Evolutionary conservation across 2,797 vertebrate genomes (phyloP).

Genomic region (Ctenopoma kingsleyae): DNA sequence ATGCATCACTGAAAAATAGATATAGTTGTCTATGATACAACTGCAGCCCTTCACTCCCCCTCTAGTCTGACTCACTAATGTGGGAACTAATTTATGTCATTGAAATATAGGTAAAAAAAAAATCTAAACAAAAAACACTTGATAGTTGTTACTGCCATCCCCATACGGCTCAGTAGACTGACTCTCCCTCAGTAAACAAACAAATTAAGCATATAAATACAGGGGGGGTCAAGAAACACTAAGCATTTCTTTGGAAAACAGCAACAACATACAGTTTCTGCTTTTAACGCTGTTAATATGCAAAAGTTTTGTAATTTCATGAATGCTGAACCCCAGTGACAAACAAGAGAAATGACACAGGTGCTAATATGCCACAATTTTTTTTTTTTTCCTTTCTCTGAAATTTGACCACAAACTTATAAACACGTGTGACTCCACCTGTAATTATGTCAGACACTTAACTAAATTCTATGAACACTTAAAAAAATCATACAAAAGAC

Average conservation of each 20-base stretch:
- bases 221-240: slow-evolving; percentile 46
- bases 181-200: slow-evolving; percentile 43
- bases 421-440: slow-evolving; percentile 71
- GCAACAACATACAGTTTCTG: slow-evolving; percentile 39
- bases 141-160: slow-evolving; percentile 39
- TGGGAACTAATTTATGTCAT: slow-evolving; percentile 22
- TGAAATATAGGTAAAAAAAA: slow-evolving; percentile 11
- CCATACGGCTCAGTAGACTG: slow-evolving; percentile 52
- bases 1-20: slow-evolving; percentile 42
- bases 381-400: slow-evolving; percentile 46
- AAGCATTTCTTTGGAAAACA: slow-evolving; percentile 72
- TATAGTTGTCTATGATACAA: slow-evolving; percentile 15
- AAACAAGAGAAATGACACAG: slow-evolving; percentile 49
- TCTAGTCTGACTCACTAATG: slow-evolving; percentile 29
- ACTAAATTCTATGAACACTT: slow-evolving; percentile 66
- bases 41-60: slow-evolving; percentile 46
- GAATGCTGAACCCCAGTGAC: slow-evolving; percentile 36
- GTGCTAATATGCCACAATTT: slow-evolving; percentile 20
- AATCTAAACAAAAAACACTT: slow-evolving; percentile 3
- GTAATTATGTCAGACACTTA: slow-evolving; percentile 62
- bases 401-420: slow-evolving; percentile 75
- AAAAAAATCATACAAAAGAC: slow-evolving; percentile 80
- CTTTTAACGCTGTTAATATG: slow-evolving; percentile 50
- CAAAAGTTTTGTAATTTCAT: slow-evolving; percentile 31
- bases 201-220: slow-evolving; percentile 36